Percentiles rank a stretch among this genome's conserved stretches.
phyloP scores from a whole-genome alignment of 2,888 invertebrate species.

The Unio pictorum region DNA sequence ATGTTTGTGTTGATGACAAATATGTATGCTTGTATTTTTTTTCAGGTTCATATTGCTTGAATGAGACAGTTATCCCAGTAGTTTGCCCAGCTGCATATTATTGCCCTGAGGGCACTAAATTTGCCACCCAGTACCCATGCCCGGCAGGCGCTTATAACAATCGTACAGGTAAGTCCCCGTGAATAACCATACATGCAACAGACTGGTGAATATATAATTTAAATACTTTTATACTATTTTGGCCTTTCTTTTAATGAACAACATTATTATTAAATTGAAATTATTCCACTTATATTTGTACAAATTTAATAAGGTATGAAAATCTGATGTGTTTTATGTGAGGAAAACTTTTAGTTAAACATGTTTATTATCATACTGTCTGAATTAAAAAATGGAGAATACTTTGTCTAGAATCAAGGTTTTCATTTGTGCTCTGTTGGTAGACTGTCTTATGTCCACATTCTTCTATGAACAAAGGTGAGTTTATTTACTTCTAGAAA shows the following conservation, averaged over 20 bases:
- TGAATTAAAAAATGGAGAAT: neutral
- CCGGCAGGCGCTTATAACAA: constrained; percentile 67
- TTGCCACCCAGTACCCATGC: constrained; percentile 62
- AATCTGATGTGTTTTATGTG: too few relatives aligned
- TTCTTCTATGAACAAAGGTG: too few relatives aligned
- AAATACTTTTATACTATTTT: neutral
- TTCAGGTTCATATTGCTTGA: constrained; percentile 64
- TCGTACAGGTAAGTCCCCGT: constrained; percentile 53
- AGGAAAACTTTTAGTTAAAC: neutral
- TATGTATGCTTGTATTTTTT: constrained; percentile 10
- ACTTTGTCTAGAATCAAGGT: too few relatives aligned
- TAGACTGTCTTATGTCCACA: too few relatives aligned
- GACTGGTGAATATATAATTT: neutral
- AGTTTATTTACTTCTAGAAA: too few relatives aligned
- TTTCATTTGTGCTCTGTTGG: too few relatives aligned
- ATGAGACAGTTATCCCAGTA: constrained; percentile 58
- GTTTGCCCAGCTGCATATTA: constrained; percentile 64
- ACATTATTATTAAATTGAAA: too few relatives aligned
- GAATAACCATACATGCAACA: too few relatives aligned
- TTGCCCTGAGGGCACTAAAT: constrained; percentile 62
- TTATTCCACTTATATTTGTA: too few relatives aligned
- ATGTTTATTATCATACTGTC: neutral
- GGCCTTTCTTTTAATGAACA: neutral
- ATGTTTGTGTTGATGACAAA: neutral
- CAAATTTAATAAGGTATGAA: too few relatives aligned